These are phyloP conservation scores for Eurois occulta DNA, from an alignment of 2,888 invertebrate species.

Conservation along the genomic window DNA sequence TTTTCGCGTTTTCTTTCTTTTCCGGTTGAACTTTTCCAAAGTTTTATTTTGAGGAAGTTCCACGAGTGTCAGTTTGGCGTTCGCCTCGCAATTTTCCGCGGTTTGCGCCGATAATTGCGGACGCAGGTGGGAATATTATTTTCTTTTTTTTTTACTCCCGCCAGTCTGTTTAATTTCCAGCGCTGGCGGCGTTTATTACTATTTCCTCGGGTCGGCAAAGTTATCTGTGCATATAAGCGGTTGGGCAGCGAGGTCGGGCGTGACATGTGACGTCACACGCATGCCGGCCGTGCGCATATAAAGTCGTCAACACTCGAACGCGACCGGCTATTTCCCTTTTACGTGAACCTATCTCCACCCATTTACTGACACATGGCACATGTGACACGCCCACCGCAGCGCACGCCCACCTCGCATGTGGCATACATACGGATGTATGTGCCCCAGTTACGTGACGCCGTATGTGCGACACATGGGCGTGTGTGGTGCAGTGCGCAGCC, in stretches of 20 bases:
- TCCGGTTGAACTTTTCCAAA: slow-evolving; percentile 89
- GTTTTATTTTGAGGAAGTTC: slow-evolving; percentile 89
- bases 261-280: slow-evolving; percentile 60
- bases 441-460: slow-evolving; percentile 81
- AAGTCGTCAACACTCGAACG: slow-evolving; percentile 61
- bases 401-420: slow-evolving; percentile 80
- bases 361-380: slow-evolving; percentile 77
- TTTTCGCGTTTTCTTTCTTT: slow-evolving; percentile 88
- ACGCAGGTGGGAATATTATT: slow-evolving; percentile 86
- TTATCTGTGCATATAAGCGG: slow-evolving; percentile 51
- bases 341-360: slow-evolving; percentile 76
- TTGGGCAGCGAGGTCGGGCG: slow-evolving; percentile 62
- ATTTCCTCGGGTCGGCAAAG: slow-evolving; percentile 58
- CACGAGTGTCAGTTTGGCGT: slow-evolving; percentile 89
- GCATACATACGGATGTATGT: slow-evolving; percentile 79
- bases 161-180: slow-evolving; percentile 71
- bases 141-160: slow-evolving; percentile 73
- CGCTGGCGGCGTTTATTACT: slow-evolving; percentile 67
- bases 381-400: slow-evolving; percentile 81
- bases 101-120: slow-evolving; percentile 89
- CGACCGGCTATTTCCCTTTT: slow-evolving; percentile 69
- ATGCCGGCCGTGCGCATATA: slow-evolving; percentile 53
- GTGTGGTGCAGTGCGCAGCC: slow-evolving; percentile 84
- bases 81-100: slow-evolving; percentile 88
- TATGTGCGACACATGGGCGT: slow-evolving; percentile 82